phyloP scores from a whole-genome alignment of 2,113 vertebrate genomes.

The Larimichthys polyactis region DNA sequence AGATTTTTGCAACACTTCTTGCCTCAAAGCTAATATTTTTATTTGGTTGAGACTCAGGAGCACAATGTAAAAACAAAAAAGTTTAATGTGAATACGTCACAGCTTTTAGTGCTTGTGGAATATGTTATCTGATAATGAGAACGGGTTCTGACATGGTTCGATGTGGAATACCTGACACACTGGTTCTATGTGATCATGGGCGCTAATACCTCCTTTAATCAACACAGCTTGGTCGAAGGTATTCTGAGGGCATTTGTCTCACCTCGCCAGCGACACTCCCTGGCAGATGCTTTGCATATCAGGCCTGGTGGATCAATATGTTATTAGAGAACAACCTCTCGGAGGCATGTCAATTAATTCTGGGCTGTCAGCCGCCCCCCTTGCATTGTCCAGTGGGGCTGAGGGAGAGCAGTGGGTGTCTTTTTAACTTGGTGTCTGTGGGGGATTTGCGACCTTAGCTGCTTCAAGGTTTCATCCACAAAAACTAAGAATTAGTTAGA shows the following conservation, averaged over 20 bases:
- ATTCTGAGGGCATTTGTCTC: constrained; percentile 85
- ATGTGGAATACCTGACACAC: constrained; percentile 60
- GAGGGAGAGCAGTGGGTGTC: constrained; percentile 57
- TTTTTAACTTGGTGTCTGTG: constrained; percentile 65
- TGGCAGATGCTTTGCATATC: constrained; percentile 91
- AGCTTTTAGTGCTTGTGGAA: constrained; percentile 41
- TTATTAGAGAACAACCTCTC: constrained; percentile 95
- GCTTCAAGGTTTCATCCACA: constrained; percentile 38
- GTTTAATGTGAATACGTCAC: constrained; percentile 28
- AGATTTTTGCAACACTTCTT: background rate
- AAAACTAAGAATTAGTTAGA: background rate
- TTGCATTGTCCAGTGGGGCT: constrained; percentile 72
- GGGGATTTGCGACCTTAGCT: constrained; percentile 60
- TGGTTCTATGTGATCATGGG: constrained; percentile 67
- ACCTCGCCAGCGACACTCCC: constrained; percentile 77
- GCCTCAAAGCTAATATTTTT: background rate
- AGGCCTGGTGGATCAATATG: constrained; percentile 90
- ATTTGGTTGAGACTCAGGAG: background rate
- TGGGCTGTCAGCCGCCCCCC: constrained; percentile 86
- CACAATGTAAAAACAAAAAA: constrained; percentile 17
- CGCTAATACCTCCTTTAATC: constrained; percentile 80
- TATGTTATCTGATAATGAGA: constrained; percentile 66
- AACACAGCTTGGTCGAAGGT: constrained; percentile 77
- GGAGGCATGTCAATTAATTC: constrained; percentile 91
- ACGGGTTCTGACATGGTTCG: constrained; percentile 45